A percentile compares a stretch with the other conserved stretches of the same genome.
Evolutionary conservation across 2,797 vertebrate species (phyloP).

Genomic region (Sebastes baramenuke): DNA sequence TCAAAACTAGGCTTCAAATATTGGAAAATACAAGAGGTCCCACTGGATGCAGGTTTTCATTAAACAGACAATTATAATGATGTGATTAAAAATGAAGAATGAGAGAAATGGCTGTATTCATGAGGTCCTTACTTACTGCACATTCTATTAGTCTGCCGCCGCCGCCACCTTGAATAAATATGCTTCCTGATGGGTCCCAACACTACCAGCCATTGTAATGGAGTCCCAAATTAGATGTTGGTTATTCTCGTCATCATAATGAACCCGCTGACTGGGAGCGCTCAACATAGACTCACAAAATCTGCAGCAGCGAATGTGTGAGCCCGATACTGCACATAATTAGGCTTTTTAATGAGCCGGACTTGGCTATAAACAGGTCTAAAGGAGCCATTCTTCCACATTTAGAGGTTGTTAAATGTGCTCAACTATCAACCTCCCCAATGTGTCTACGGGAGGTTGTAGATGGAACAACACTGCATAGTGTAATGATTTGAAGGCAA

Average conservation of each 20-base stretch:
- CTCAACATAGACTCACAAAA: constrained; percentile 59
- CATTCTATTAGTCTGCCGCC: constrained; percentile 82
- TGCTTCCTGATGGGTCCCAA: constrained; percentile 81
- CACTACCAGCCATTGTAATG: constrained; percentile 83
- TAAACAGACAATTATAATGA: constrained; percentile 90
- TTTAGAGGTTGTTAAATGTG: constrained; percentile 48
- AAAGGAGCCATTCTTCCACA: constrained; percentile 42
- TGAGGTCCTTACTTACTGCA: constrained; percentile 87
- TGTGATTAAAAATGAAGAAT: constrained; percentile 78
- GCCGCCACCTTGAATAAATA: constrained; percentile 81
- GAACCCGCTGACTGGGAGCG: constrained; percentile 76
- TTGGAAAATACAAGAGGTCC: constrained; percentile 30
- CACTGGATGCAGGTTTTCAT: constrained; percentile 80
- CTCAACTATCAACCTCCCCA: neutral
- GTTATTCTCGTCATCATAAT: constrained; percentile 73
- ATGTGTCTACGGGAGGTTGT: neutral
- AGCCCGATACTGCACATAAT: constrained; percentile 72
- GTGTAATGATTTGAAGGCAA: neutral
- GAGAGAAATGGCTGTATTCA: constrained; percentile 82
- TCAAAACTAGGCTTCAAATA: constrained; percentile 37
- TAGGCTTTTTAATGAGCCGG: constrained; percentile 72
- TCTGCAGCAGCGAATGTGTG: constrained; percentile 49
- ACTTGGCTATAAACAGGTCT: constrained; percentile 57
- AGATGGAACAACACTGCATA: neutral
- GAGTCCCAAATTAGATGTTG: constrained; percentile 73